Percentiles rank a stretch among this genome's conserved stretches.
These are phyloP conservation scores for Drosophila asahinai DNA, from an alignment of 1,140 invertebrate species.

Conservation along the genomic window DNA sequence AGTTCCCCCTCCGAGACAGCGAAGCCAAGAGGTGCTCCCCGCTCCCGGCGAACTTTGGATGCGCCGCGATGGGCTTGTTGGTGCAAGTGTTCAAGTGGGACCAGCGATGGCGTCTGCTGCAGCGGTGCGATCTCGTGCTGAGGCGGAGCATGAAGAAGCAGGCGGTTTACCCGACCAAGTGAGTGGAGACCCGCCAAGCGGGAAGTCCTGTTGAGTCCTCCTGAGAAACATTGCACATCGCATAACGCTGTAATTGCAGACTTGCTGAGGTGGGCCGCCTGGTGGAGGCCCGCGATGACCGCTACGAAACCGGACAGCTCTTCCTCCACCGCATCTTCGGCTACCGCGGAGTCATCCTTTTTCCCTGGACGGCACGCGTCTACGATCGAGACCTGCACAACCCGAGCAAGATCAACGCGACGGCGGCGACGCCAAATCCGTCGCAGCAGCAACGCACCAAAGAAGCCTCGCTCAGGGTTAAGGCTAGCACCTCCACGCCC, in stretches of 20 bases:
- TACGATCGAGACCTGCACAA: slow-evolving; percentile 95
- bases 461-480: slow-evolving; percentile 69
- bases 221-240: slow-evolving; percentile 30
- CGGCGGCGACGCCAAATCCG: slow-evolving; percentile 58
- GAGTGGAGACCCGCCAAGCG: slow-evolving; percentile 26
- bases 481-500: slow-evolving; percentile 78
- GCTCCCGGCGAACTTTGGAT: slow-evolving; percentile 41
- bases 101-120: slow-evolving; percentile 59
- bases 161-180: slow-evolving; percentile 65
- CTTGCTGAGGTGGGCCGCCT: slow-evolving; percentile 88
- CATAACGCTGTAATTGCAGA: slow-evolving; percentile 72
- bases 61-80: slow-evolving; percentile 58
- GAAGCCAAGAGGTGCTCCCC: slow-evolving; percentile 35
- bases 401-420: slow-evolving; percentile 78
- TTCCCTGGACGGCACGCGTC: slow-evolving; percentile 97
- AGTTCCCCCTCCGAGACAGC: slow-evolving; percentile 29
- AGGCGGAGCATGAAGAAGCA: slow-evolving; percentile 66
- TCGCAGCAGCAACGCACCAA: slow-evolving; percentile 62
- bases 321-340: slow-evolving; percentile 98
- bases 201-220: slow-evolving; percentile 16
- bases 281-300: slow-evolving; percentile 94
- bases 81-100: slow-evolving; percentile 72
- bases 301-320: slow-evolving; percentile 97
- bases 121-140: slow-evolving; percentile 58
- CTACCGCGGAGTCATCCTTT: slow-evolving; percentile 97